These are phyloP conservation scores for Phainopepla nitens DNA, from an alignment of 2,113 vertebrate genomes.

Conservation along the genomic window DNA sequence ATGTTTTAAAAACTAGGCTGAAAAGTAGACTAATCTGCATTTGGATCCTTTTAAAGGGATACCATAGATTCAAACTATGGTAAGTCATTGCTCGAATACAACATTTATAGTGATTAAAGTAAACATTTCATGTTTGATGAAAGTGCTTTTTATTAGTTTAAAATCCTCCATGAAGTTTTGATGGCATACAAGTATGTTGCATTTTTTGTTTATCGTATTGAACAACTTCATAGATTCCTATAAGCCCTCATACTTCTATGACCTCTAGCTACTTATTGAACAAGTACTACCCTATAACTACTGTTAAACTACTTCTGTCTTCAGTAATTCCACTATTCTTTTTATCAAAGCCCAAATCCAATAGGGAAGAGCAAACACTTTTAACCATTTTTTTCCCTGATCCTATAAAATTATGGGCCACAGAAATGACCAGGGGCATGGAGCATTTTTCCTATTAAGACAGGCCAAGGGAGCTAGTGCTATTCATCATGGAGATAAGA, in stretches of 20 bases:
- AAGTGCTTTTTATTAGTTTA: not conserved
- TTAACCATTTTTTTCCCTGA: not conserved
- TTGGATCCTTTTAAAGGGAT: not conserved
- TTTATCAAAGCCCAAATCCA: not conserved
- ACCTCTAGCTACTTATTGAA: not conserved
- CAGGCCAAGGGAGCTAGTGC: too few relatives aligned
- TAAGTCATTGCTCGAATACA: not conserved
- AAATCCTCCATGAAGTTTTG: not conserved
- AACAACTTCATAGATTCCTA: not conserved
- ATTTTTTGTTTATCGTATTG: not conserved
- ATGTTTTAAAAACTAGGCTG: not conserved
- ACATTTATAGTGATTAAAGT: not conserved
- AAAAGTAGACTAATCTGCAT: not conserved
- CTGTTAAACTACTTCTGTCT: not conserved
- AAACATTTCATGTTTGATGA: not conserved
- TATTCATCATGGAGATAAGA: not conserved
- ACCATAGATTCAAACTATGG: not conserved
- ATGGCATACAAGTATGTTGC: not conserved
- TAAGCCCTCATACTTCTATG: not conserved
- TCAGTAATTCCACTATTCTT: not conserved
- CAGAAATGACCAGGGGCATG: not conserved
- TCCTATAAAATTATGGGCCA: not conserved
- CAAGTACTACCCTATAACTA: not conserved
- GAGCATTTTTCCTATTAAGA: not conserved
- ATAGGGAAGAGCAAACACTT: not conserved